These are phyloP conservation scores for Mionectes olivaceus DNA, from an alignment of 2,797 vertebrate genomes.

Conservation along the genomic window DNA sequence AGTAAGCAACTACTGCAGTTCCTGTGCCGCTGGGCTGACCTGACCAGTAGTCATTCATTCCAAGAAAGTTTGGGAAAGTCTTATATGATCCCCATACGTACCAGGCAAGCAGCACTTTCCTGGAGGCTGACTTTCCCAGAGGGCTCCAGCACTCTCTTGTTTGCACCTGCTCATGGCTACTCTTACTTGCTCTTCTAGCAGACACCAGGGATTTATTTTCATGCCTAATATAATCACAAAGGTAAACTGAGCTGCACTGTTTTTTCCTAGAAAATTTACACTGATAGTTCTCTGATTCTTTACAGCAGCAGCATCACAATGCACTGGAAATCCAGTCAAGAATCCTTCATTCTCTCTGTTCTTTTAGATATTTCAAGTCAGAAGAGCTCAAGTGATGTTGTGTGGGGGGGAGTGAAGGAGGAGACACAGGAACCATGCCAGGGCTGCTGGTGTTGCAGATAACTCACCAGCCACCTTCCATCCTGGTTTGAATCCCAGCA, in stretches of 20 bases:
- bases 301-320: neutral
- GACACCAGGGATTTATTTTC: neutral
- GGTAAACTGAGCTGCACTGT: neutral
- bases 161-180: neutral
- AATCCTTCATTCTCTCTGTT: neutral
- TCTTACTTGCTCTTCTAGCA: neutral
- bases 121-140: neutral
- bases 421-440: fast-evolving
- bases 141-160: neutral
- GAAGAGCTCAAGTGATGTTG: neutral
- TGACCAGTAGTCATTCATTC: neutral
- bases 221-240: neutral
- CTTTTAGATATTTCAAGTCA: neutral
- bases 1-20: neutral
- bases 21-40: neutral
- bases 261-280: neutral
- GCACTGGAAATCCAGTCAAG: neutral
- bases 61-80: neutral
- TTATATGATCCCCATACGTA: fast-evolving
- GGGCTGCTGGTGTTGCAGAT: neutral
- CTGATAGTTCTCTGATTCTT: neutral
- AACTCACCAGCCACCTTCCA: neutral
- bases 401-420: neutral
- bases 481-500: neutral
- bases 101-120: neutral